These are phyloP conservation scores for Eumaeus atala DNA, from an alignment of 1,140 invertebrate genomes.

Conservation along the genomic window DNA sequence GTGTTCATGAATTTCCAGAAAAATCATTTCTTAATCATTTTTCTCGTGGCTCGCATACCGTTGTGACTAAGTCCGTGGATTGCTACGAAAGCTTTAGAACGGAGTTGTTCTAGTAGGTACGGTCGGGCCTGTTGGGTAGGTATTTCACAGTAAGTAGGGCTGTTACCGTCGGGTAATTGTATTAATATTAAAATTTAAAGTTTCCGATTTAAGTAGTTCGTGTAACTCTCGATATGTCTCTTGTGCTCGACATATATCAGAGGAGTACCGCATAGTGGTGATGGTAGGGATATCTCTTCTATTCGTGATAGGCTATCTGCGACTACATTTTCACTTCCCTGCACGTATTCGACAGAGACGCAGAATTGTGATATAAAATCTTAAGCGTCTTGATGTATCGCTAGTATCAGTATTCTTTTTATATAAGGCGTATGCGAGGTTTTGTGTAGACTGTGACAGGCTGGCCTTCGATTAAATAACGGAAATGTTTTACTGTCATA, in stretches of 20 bases:
- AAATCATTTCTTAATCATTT: constrained; percentile 4
- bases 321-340: neutral
- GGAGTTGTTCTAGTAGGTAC: constrained; percentile 13
- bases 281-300: constrained; percentile 19
- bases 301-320: constrained; percentile 19
- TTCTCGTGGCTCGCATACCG: constrained; percentile 9
- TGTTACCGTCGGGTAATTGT: constrained; percentile 6
- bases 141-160: constrained; percentile 7
- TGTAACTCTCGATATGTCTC: constrained; percentile 22
- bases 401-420: neutral
- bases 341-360: neutral
- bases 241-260: constrained; percentile 11
- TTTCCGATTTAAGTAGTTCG: constrained; percentile 16
- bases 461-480: neutral
- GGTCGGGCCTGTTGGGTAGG: constrained; percentile 13
- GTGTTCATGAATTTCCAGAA: constrained; percentile 9
- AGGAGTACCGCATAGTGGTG: constrained; percentile 18
- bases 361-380: neutral
- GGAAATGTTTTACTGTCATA: constrained; percentile 9
- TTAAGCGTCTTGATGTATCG: neutral
- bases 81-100: constrained; percentile 15
- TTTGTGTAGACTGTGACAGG: neutral
- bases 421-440: neutral
- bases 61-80: constrained; percentile 13
- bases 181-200: constrained; percentile 14